phyloP scores from a whole-genome alignment of 2,888 invertebrate genomes.

The Onchidella celtica region DNA sequence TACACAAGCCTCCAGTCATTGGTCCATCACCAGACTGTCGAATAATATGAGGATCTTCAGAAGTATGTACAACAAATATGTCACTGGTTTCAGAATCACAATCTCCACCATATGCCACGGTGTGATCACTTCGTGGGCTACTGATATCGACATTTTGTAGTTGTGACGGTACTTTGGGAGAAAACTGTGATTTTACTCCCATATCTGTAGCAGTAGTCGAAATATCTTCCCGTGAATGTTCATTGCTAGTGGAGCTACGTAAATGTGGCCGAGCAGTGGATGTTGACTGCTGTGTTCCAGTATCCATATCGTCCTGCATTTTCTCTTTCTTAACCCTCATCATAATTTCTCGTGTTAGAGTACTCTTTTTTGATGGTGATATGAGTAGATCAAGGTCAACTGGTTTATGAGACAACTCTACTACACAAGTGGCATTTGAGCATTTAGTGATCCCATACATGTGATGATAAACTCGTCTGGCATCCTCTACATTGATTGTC shows the following conservation, averaged over 20 bases:
- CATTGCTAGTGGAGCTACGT: not conserved
- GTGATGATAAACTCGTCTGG: constrained; percentile 42
- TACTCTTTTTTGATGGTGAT: not conserved
- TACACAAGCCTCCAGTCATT: constrained; percentile 35
- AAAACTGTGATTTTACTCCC: not conserved
- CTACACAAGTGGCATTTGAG: constrained; percentile 26
- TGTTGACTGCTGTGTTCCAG: not conserved
- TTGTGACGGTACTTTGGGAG: not conserved
- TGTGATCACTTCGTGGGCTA: not conserved
- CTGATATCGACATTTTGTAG: not conserved
- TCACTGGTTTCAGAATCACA: constrained; percentile 10
- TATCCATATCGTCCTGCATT: constrained; percentile 12
- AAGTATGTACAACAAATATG: constrained; percentile 21
- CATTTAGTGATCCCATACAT: constrained; percentile 41
- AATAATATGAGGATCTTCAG: constrained; percentile 37
- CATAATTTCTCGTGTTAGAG: not conserved
- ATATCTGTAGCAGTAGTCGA: not conserved
- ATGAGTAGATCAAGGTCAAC: constrained; percentile 23
- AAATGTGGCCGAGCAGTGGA: not conserved
- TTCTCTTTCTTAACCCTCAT: constrained; percentile 33
- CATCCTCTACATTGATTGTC: constrained; percentile 43
- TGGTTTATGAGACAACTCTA: not conserved
- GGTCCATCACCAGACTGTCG: constrained; percentile 7
- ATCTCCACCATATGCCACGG: not conserved
- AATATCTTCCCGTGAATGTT: not conserved